Evolutionary conservation across 2,888 invertebrate genomes (phyloP).

Genomic region (Gisinianus flammeolus): DNA sequence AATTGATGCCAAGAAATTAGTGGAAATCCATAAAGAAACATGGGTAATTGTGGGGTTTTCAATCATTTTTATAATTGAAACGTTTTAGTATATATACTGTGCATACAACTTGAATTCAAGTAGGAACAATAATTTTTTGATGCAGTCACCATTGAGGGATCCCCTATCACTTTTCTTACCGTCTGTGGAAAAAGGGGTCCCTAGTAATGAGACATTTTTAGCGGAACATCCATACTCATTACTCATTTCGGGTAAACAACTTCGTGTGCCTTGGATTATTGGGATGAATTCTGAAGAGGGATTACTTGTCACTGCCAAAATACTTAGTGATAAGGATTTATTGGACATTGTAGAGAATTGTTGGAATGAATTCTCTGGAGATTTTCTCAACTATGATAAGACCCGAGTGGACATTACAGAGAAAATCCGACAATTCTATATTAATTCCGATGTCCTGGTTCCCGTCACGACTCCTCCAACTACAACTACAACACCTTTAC

Average conservation of each 20-base stretch:
- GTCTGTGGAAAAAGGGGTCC: constrained; percentile 44
- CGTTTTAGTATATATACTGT: too few species aligned
- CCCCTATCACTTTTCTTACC: constrained; percentile 48
- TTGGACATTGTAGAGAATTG: neutral
- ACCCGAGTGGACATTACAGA: neutral
- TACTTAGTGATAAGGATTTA: neutral
- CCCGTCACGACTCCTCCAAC: neutral
- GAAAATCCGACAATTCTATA: neutral
- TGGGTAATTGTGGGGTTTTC: constrained; percentile 37
- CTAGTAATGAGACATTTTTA: constrained; percentile 39
- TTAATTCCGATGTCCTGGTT: neutral
- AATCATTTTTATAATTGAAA: neutral
- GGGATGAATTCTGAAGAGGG: constrained; percentile 52
- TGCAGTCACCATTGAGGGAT: constrained; percentile 37
- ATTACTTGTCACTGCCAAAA: constrained; percentile 46
- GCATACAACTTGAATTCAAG: too few species aligned
- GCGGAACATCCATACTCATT: constrained; percentile 51
- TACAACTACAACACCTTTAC: neutral
- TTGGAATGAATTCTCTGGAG: neutral
- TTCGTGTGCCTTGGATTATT: constrained; percentile 50
- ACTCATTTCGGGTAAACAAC: constrained; percentile 45
- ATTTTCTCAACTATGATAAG: constrained; percentile 1
- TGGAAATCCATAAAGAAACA: constrained; percentile 49
- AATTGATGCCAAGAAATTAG: constrained; percentile 51
- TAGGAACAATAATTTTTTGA: neutral